These are phyloP conservation scores for Calliphora vomitoria DNA, from an alignment of 2,888 invertebrate genomes.

Conservation along the genomic window DNA sequence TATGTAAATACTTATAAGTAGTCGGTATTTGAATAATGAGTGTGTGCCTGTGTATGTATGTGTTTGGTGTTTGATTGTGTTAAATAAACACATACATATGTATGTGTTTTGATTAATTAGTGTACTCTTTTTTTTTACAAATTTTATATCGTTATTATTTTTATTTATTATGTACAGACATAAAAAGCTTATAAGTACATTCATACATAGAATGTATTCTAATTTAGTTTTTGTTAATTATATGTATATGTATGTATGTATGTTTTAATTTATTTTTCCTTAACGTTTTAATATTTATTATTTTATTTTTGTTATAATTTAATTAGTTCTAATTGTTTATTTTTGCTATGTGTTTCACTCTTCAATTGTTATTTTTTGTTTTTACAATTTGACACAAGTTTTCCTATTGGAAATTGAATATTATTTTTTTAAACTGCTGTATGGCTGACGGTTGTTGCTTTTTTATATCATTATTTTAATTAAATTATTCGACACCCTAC, in stretches of 20 bases:
- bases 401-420: conserved; percentile 32
- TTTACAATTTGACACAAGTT: conserved; percentile 70
- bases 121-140: conserved; percentile 25
- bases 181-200: conserved; percentile 50
- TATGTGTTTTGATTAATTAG: neutral
- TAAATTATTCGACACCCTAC: conserved; percentile 21
- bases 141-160: neutral
- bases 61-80: neutral
- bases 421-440: conserved; percentile 24
- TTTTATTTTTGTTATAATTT: conserved; percentile 57
- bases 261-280: conserved; percentile 34
- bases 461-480: neutral
- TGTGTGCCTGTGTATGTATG: neutral
- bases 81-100: neutral
- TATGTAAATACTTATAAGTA: conserved; percentile 1
- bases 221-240: conserved; percentile 8
- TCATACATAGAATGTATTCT: conserved; percentile 48
- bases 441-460: conserved; percentile 38
- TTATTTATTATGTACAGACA: conserved; percentile 37
- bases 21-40: neutral
- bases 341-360: conserved; percentile 68
- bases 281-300: conserved; percentile 30
- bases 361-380: conserved; percentile 59
- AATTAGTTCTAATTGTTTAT: conserved; percentile 64
- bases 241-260: too few species aligned